phyloP scores from a whole-genome alignment of 2,113 vertebrate species.

The Cichladusa arquata region DNA sequence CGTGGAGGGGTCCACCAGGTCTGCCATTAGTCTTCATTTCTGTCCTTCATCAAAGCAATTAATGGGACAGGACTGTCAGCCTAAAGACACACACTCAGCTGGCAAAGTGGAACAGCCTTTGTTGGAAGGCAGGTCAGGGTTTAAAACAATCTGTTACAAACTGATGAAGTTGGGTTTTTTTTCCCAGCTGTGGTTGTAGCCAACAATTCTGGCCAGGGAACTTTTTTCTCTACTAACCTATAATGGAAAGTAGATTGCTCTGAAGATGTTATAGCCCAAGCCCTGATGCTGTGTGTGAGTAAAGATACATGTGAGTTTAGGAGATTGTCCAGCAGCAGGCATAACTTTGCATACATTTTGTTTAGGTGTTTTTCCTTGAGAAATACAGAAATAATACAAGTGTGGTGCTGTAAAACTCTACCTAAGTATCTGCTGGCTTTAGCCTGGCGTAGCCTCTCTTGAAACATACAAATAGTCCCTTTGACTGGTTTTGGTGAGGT shows the following conservation, averaged over 20 bases:
- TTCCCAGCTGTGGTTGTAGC: not conserved
- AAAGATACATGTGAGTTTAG: not conserved
- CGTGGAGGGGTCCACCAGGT: not conserved
- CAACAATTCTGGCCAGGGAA: not conserved
- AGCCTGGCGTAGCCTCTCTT: not conserved
- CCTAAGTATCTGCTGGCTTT: not conserved
- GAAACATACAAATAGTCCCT: not conserved
- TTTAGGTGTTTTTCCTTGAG: not conserved
- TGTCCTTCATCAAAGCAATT: constrained; percentile 21
- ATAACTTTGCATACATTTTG: not conserved
- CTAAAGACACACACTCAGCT: not conserved
- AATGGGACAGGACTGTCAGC: not conserved
- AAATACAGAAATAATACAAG: accelerated
- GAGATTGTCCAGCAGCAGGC: not conserved
- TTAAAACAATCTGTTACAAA: not conserved
- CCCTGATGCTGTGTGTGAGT: not conserved
- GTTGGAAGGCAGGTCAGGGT: not conserved
- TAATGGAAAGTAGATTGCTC: not conserved
- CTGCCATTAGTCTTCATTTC: constrained; percentile 58
- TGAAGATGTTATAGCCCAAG: not conserved
- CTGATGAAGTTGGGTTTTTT: not conserved
- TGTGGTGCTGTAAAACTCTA: not conserved
- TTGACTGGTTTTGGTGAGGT: not conserved
- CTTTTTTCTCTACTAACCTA: not conserved
- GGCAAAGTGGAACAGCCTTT: not conserved